phyloP scores from a whole-genome alignment of 2,113 vertebrate species.

The Erythrolamprus reginae region DNA sequence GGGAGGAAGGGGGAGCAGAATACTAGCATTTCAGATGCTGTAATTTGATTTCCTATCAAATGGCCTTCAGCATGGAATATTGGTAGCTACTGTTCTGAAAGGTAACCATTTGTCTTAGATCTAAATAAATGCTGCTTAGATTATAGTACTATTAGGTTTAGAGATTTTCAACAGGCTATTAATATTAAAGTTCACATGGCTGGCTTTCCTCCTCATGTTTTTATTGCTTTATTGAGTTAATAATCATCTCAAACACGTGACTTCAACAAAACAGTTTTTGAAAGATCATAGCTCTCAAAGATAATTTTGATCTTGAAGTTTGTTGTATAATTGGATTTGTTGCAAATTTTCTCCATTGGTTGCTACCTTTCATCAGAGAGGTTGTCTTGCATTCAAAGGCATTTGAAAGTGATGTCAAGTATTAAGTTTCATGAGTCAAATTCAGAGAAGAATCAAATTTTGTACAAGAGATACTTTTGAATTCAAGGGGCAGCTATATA shows the following conservation, averaged over 20 bases:
- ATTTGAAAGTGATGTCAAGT: background rate
- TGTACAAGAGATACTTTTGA: background rate
- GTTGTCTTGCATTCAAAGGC: slow-evolving; percentile 2
- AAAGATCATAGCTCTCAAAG: background rate
- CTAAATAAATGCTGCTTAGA: slow-evolving; percentile 29
- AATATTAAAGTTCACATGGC: slow-evolving; percentile 15
- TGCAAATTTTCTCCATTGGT: background rate
- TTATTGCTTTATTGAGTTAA: background rate
- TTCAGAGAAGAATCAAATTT: background rate
- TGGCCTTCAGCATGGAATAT: slow-evolving; percentile 21
- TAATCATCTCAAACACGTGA: background rate
- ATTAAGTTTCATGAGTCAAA: background rate
- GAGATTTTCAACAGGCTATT: slow-evolving; percentile 32
- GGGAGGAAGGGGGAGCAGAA: slow-evolving; percentile 19
- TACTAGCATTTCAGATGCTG: slow-evolving; percentile 56
- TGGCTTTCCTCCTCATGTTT: slow-evolving; percentile 24
- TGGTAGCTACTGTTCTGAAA: slow-evolving; percentile 43
- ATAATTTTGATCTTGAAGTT: background rate
- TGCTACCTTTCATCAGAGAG: background rate
- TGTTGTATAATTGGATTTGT: background rate
- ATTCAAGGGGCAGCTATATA: fast-evolving
- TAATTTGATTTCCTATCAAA: slow-evolving; percentile 50
- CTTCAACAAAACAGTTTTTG: background rate
- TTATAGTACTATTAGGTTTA: background rate
- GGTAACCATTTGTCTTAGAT: slow-evolving; percentile 20